Conservation (phyloP, 2,888 invertebrate genomes). For the Bembecia ichneumoniformis region DNA sequence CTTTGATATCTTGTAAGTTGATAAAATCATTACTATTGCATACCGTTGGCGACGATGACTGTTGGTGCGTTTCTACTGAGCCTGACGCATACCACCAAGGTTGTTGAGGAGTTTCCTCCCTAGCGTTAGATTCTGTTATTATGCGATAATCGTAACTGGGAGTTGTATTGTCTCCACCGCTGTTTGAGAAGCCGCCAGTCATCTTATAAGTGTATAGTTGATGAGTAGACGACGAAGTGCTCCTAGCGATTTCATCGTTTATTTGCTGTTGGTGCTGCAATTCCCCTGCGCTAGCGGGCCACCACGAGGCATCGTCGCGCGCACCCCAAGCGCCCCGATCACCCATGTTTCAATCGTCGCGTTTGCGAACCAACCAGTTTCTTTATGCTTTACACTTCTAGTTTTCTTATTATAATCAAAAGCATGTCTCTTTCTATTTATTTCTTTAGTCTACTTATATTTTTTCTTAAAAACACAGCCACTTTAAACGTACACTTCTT, state of each 20-base stretch:
- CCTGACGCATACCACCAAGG: conserved; percentile 84
- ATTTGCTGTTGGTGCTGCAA: conserved; percentile 45
- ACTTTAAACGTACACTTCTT: too few species aligned
- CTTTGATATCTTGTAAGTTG: too few species aligned
- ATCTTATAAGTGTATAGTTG: conserved; percentile 89
- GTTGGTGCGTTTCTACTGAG: conserved; percentile 68
- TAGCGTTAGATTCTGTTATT: conserved; percentile 71
- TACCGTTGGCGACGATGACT: conserved; percentile 64
- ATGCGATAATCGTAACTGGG: conserved; percentile 83
- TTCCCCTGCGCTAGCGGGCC: conserved; percentile 65
- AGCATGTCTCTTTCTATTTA: conserved; percentile 40
- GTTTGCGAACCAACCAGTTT: conserved; percentile 52
- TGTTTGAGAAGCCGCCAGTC: conserved; percentile 85
- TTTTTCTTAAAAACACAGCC: too few species aligned
- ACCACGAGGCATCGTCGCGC: conserved; percentile 73
- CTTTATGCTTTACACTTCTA: conserved; percentile 43
- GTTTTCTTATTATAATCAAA: conserved; percentile 29
- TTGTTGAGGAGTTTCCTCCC: conserved; percentile 60
- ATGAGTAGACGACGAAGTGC: conserved; percentile 70
- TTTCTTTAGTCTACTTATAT: conserved; percentile 16
- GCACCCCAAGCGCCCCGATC: conserved; percentile 72
- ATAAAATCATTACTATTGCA: conserved; percentile 6
- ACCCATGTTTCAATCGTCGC: conserved; percentile 62
- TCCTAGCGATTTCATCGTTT: conserved; percentile 62
- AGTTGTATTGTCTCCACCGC: conserved; percentile 76